Percentiles rank a stretch among this genome's conserved stretches.
Conservation (phyloP, 1,140 invertebrate species). For the Sinella curviseta region DNA sequence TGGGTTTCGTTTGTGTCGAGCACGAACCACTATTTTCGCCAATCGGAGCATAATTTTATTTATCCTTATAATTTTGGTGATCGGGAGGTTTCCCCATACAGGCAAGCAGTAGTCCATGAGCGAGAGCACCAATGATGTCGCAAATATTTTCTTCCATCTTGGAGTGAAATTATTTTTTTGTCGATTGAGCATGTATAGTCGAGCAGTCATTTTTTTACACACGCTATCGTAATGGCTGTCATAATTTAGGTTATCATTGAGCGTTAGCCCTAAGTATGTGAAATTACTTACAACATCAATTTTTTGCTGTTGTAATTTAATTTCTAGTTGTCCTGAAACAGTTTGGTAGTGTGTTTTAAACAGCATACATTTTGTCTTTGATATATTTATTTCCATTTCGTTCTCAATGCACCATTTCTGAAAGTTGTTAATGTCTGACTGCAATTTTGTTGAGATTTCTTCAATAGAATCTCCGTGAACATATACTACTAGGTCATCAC, state of each 20-base stretch:
- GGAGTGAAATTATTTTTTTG: background rate
- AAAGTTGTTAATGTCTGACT: background rate
- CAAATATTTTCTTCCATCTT: background rate
- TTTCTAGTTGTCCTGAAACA: background rate
- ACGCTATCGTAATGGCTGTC: background rate
- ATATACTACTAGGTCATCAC: background rate
- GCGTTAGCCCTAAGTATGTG: background rate
- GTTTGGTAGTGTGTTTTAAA: background rate
- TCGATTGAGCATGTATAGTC: background rate
- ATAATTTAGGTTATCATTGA: background rate
- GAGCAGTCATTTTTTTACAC: background rate
- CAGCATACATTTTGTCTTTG: constrained; percentile 9
- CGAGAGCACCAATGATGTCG: background rate
- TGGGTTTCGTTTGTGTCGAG: background rate
- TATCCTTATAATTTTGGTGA: background rate
- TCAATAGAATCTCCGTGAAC: background rate
- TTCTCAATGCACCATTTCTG: background rate
- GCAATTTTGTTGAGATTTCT: background rate
- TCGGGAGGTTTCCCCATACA: background rate
- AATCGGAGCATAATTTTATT: background rate
- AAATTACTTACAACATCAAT: background rate
- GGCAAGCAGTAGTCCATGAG: background rate
- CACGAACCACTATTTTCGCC: background rate
- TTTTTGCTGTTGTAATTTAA: background rate
- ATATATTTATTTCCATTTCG: background rate